Percentiles rank a stretch among this genome's conserved stretches.
Evolutionary conservation across 2,113 vertebrate genomes (phyloP).

Genomic region (Pavo muticus): DNA sequence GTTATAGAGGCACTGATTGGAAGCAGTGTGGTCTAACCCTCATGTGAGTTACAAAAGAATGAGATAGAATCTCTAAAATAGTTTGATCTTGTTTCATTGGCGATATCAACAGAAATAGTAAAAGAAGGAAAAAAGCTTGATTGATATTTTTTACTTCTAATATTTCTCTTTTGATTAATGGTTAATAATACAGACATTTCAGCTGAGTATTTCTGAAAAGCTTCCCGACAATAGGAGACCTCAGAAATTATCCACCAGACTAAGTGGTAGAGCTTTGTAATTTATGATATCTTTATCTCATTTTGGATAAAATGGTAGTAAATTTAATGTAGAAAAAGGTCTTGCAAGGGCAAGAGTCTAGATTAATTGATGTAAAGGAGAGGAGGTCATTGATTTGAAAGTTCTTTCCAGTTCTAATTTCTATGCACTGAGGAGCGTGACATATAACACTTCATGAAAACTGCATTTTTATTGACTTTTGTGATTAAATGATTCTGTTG

Average conservation of each 20-base stretch:
- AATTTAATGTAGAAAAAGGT: background rate
- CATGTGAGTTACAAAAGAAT: background rate
- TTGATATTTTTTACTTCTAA: background rate
- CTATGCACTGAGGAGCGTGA: background rate
- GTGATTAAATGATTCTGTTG: background rate
- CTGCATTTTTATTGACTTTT: background rate
- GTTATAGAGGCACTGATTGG: background rate
- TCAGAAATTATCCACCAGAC: slow-evolving; percentile 20
- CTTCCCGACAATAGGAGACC: slow-evolving; percentile 22
- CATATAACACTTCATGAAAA: background rate
- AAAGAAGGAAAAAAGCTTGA: background rate
- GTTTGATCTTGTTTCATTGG: background rate
- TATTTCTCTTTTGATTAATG: slow-evolving; percentile 4
- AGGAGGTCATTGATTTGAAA: background rate
- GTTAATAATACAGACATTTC: slow-evolving; percentile 16
- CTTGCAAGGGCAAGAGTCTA: background rate
- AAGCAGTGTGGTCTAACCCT: background rate
- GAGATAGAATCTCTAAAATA: background rate
- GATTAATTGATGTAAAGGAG: background rate
- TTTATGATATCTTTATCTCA: slow-evolving; percentile 50
- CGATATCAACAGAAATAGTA: background rate
- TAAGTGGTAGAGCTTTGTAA: slow-evolving; percentile 7
- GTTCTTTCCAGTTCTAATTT: background rate
- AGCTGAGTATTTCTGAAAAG: slow-evolving; percentile 8
- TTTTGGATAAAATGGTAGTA: slow-evolving; percentile 14